Conservation (phyloP, 2,797 vertebrate species). For the Alfaro cultratus region DNA sequence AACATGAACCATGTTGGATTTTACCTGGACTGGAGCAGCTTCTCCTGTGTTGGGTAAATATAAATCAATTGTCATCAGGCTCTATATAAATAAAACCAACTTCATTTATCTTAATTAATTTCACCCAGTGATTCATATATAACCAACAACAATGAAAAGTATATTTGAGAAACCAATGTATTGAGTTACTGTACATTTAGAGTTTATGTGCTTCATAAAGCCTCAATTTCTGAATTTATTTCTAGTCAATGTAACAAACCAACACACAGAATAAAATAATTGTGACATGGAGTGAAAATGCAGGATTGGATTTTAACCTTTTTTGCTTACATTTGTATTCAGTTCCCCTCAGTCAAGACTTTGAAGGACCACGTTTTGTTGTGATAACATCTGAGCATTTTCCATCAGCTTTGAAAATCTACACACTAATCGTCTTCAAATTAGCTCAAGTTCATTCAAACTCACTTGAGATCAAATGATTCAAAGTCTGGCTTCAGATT, state of each 20-base stretch:
- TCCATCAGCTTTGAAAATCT: neutral
- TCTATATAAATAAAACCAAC: neutral
- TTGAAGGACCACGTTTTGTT: neutral
- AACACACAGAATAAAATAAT: neutral
- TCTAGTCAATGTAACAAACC: constrained; percentile 12
- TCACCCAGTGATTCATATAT: neutral
- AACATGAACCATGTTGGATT: neutral
- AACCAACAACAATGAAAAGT: neutral
- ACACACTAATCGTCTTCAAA: neutral
- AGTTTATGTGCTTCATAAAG: constrained; percentile 7
- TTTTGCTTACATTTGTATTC: neutral
- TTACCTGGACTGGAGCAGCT: no score
- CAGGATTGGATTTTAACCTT: neutral
- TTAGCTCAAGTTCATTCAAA: neutral
- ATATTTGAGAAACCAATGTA: neutral
- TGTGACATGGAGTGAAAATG: neutral
- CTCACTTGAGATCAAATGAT: neutral
- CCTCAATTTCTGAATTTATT: constrained; percentile 38
- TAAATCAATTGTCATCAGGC: neutral
- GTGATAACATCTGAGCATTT: neutral
- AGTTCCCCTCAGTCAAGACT: neutral
- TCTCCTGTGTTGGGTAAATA: neutral
- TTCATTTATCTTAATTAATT: neutral
- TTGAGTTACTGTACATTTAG: constrained; percentile 2
- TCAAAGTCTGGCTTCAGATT: neutral